Percentiles rank a stretch among this genome's conserved stretches.
phyloP scores from a whole-genome alignment of 2,888 invertebrate species.

The Xylota segnis region DNA sequence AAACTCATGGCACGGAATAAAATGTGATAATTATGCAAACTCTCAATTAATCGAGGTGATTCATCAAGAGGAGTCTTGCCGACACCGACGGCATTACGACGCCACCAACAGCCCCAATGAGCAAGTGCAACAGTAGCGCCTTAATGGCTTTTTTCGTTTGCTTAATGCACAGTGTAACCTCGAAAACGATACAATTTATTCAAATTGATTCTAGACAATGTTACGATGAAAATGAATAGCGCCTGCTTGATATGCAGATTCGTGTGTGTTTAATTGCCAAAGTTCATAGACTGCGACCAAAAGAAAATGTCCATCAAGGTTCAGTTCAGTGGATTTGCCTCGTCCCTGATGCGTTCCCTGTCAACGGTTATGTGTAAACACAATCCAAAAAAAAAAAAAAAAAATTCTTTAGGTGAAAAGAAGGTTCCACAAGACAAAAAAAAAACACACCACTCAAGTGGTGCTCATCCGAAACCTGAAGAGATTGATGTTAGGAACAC shows the following conservation, averaged over 20 bases:
- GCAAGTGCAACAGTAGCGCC: conserved; percentile 47
- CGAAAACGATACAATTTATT: conserved; percentile 51
- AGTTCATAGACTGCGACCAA: conserved; percentile 49
- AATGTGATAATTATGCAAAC: conserved; percentile 74
- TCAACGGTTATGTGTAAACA: conserved; percentile 55
- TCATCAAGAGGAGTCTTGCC: conserved; percentile 59
- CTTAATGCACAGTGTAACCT: conserved; percentile 47
- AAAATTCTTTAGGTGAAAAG: conserved; percentile 14
- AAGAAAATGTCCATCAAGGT: conserved; percentile 1
- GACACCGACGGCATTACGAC: conserved; percentile 27
- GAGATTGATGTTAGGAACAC: conserved; percentile 71
- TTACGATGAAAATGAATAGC: conserved; percentile 21
- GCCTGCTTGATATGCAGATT: conserved; percentile 12
- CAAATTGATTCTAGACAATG: conserved; percentile 43
- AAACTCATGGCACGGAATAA: conserved; percentile 67
- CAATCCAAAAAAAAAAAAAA: conserved; percentile 12
- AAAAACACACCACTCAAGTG: conserved; percentile 59
- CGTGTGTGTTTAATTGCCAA: conserved; percentile 32
- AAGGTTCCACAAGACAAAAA: conserved; percentile 19
- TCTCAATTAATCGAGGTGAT: conserved; percentile 67
- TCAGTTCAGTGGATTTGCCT: conserved; percentile 22
- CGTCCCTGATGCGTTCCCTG: conserved; percentile 24
- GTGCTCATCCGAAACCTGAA: conserved; percentile 68
- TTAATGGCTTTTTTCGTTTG: conserved; percentile 25
- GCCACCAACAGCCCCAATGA: conserved; percentile 18